Evolutionary conservation across 2,888 invertebrate species (phyloP).

Genomic region (Microctonus hyperodae): DNA sequence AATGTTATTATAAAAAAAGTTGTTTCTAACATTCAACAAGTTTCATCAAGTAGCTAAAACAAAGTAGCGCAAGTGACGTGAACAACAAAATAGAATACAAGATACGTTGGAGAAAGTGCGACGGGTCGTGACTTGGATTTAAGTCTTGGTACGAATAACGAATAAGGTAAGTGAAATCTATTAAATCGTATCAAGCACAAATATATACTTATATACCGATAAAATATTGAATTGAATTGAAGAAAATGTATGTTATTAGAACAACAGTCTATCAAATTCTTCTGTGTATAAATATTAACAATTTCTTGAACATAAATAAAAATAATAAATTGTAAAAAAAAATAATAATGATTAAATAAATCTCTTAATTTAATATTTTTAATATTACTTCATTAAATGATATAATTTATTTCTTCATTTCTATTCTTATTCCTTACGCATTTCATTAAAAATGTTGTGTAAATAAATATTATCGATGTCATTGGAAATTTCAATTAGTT

Average conservation of each 20-base stretch:
- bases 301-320: too few relatives aligned
- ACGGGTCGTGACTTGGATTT: constrained; percentile 29
- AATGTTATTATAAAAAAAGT: background rate
- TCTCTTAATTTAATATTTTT: background rate
- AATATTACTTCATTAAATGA: background rate
- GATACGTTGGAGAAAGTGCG: constrained; percentile 31
- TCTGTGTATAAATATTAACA: too few relatives aligned
- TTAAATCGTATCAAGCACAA: constrained; percentile 9
- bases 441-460: constrained; percentile 1
- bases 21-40: background rate
- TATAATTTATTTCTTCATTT: background rate
- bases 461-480: background rate
- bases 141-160: constrained; percentile 41
- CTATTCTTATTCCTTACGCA: background rate
- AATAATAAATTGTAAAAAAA: too few relatives aligned
- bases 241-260: too few relatives aligned
- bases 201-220: background rate
- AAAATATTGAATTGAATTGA: too few relatives aligned
- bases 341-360: too few relatives aligned
- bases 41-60: background rate
- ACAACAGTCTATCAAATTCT: too few relatives aligned
- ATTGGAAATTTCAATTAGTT: constrained; percentile 6
- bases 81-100: constrained; percentile 12
- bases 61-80: background rate
- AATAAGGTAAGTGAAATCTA: constrained; percentile 57